A percentile compares a stretch with the other conserved stretches of the same genome.
These are phyloP conservation scores for Alexandromys fortis DNA, from an alignment of 2,113 vertebrate genomes.

Conservation along the genomic window DNA sequence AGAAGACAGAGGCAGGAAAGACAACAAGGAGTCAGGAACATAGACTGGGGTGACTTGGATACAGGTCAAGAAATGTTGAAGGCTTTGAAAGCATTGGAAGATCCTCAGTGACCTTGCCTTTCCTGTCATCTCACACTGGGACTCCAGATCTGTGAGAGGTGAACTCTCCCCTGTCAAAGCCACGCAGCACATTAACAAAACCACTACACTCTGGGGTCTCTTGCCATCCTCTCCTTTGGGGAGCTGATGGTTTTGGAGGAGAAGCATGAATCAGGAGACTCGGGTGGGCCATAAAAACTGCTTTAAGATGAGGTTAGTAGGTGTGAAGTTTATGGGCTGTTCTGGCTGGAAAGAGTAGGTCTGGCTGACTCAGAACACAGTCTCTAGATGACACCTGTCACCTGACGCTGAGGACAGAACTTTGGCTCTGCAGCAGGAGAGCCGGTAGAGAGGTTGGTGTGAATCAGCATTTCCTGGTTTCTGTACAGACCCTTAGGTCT, in stretches of 20 bases:
- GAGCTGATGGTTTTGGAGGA: background rate
- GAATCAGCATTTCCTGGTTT: background rate
- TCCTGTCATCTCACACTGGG: background rate
- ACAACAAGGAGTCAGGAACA: background rate
- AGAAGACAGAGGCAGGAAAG: background rate
- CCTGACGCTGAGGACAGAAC: background rate
- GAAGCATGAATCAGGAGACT: background rate
- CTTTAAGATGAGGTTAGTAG: background rate
- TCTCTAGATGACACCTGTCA: background rate
- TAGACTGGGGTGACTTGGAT: background rate
- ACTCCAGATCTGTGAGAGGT: background rate
- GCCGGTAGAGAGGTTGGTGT: background rate
- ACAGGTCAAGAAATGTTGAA: background rate
- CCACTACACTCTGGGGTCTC: background rate
- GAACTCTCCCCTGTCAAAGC: background rate
- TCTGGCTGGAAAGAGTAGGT: background rate
- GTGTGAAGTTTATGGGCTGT: background rate
- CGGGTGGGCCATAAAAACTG: background rate
- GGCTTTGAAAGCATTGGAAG: background rate
- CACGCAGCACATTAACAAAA: background rate
- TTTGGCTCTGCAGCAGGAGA: background rate
- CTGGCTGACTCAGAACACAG: background rate
- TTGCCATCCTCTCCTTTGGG: background rate
- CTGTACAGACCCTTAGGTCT: background rate
- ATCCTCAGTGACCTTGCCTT: no score